Evolutionary conservation across 2,797 vertebrate species (phyloP).

Genomic region (Parotocinclus haroldoi): DNA sequence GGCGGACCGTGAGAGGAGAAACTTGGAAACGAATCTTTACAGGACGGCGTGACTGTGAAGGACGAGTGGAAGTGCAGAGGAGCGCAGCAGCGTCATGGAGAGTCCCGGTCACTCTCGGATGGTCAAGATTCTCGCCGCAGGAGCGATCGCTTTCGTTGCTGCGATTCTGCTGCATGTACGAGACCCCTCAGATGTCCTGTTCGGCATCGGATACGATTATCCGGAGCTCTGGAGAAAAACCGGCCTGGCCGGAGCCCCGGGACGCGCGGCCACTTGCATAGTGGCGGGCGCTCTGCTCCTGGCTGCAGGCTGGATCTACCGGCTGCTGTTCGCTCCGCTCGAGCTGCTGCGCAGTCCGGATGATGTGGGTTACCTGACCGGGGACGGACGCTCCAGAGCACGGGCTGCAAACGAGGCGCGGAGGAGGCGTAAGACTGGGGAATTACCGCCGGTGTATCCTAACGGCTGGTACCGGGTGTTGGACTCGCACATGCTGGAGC

Average conservation of each 20-base stretch:
- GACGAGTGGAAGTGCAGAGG: not conserved
- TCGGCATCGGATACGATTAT: conserved; percentile 26
- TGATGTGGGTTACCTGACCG: conserved; percentile 73
- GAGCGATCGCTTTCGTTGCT: conserved; percentile 45
- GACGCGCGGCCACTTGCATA: conserved; percentile 49
- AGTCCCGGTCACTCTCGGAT: conserved; percentile 12
- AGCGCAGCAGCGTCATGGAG: conserved; percentile 34
- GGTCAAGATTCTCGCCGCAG: conserved; percentile 39
- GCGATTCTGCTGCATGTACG: conserved; percentile 48
- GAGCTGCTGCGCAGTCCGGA: conserved; percentile 65
- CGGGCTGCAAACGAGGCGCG: conserved; percentile 70
- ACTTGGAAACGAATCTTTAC: too few relatives aligned
- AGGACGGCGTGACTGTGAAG: not conserved
- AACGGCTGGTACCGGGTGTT: conserved; percentile 81
- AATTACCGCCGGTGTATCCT: conserved; percentile 77
- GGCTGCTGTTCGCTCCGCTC: conserved; percentile 68
- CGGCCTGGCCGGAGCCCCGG: conserved; percentile 42
- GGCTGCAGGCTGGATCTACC: conserved; percentile 57
- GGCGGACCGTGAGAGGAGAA: too few relatives aligned
- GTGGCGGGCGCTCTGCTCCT: conserved; percentile 49
- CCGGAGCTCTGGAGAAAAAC: conserved; percentile 53
- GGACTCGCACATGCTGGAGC: conserved; percentile 70
- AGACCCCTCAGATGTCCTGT: conserved; percentile 44
- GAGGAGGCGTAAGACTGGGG: conserved; percentile 68
- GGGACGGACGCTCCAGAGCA: conserved; percentile 63